Conservation (phyloP, 2,113 vertebrate species). For the Dicentrarchus labrax region DNA sequence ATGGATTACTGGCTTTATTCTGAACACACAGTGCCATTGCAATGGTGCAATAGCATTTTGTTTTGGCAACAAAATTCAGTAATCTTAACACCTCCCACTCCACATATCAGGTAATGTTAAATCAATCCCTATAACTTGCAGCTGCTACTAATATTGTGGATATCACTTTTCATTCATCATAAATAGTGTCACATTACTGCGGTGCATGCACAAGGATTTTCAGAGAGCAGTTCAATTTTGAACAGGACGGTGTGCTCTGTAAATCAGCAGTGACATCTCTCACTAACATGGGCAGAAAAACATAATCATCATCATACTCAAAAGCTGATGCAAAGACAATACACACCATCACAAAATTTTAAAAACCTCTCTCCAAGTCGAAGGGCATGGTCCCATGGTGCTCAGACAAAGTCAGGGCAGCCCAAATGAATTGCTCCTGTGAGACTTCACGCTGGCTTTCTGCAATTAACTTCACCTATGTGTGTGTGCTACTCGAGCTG, state of each 20-base stretch:
- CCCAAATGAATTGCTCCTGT: conserved; percentile 24
- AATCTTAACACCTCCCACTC: not conserved
- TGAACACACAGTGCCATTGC: not conserved
- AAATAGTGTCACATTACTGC: not conserved
- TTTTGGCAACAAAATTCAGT: conserved; percentile 28
- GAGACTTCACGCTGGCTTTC: conserved; percentile 53
- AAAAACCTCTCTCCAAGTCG: not conserved
- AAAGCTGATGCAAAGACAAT: not conserved
- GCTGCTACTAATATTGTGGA: conserved; percentile 15
- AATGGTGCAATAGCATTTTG: not conserved
- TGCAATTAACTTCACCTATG: conserved; percentile 50
- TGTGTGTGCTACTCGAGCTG: conserved; percentile 45
- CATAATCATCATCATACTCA: not conserved
- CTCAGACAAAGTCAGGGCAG: conserved; percentile 5
- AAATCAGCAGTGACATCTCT: not conserved
- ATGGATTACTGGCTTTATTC: not conserved
- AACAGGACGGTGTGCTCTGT: not conserved
- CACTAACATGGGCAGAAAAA: not conserved
- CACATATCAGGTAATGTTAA: not conserved
- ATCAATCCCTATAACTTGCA: conserved; percentile 27
- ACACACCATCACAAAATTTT: not conserved
- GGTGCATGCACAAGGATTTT: not conserved
- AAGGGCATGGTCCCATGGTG: not conserved
- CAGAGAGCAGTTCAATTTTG: not conserved
- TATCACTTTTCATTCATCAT: conserved; percentile 26